Evolutionary conservation across 2,888 invertebrate genomes (phyloP).

Genomic region (Melanchra persicariae): DNA sequence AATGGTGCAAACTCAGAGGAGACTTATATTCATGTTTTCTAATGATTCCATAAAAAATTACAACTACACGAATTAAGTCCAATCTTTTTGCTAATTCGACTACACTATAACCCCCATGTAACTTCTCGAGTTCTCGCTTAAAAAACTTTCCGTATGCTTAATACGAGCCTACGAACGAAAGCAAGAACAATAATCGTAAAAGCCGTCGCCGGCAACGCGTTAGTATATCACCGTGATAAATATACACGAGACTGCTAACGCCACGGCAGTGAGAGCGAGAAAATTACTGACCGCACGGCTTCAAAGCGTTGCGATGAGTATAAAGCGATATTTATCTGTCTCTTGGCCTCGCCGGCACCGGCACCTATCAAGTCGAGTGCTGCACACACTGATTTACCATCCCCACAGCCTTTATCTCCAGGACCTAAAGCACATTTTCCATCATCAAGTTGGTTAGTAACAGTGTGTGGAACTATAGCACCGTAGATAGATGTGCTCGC

Average conservation of each 20-base stretch:
- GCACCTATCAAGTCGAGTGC: slow-evolving; percentile 77
- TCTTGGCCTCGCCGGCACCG: slow-evolving; percentile 77
- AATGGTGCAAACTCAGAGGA: too few relatives aligned
- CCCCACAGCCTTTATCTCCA: slow-evolving; percentile 48
- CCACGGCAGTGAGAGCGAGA: slow-evolving; percentile 69
- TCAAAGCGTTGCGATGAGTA: slow-evolving; percentile 80
- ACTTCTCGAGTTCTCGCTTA: slow-evolving; percentile 15
- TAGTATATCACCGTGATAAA: slow-evolving; percentile 69
- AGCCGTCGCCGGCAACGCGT: slow-evolving; percentile 58
- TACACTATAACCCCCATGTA: too few relatives aligned
- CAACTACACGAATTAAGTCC: too few relatives aligned
- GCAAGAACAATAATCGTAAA: slow-evolving; percentile 66
- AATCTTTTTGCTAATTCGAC: too few relatives aligned
- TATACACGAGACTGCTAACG: slow-evolving; percentile 66
- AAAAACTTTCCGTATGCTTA: slow-evolving; percentile 53
- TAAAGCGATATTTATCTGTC: slow-evolving; percentile 83
- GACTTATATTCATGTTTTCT: too few relatives aligned
- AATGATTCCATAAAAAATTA: too few relatives aligned
- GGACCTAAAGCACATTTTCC: slow-evolving; percentile 62
- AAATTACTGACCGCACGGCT: slow-evolving; percentile 79
- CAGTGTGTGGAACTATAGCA: slow-evolving; percentile 66
- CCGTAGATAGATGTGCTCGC: slow-evolving; percentile 76
- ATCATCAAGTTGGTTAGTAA: slow-evolving; percentile 26
- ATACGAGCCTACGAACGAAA: slow-evolving; percentile 57
- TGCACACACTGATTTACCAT: slow-evolving; percentile 59